Percentiles rank a stretch among this genome's conserved stretches.
Conservation (phyloP, 2,797 vertebrate species). For the Enteromius viviparus region DNA sequence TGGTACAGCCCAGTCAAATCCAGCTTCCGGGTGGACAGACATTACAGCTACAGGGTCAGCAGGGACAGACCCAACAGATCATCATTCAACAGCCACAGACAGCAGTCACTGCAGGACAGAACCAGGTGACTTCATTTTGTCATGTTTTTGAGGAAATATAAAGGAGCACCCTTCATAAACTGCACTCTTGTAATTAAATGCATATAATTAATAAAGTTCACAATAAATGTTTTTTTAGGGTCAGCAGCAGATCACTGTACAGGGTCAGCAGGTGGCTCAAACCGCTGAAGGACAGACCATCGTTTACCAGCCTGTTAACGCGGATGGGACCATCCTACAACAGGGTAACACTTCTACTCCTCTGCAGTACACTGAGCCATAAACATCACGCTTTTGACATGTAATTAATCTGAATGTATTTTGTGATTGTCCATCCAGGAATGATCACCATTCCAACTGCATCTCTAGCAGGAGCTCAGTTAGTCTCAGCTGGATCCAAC, state of each 20-base stretch:
- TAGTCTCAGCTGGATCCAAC: constrained; percentile 91
- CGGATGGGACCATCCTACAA: constrained; percentile 94
- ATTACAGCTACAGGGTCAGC: constrained; percentile 94
- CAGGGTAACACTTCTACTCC: constrained; percentile 81
- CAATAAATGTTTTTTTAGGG: constrained; percentile 3
- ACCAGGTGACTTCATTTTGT: constrained; percentile 81
- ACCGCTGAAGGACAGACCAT: constrained; percentile 98
- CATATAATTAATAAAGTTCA: background rate
- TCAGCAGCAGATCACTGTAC: constrained; percentile 90
- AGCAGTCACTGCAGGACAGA: constrained; percentile 95
- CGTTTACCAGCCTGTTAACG: constrained; percentile 97
- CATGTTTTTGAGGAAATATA: background rate
- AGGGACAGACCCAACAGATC: constrained; percentile 97
- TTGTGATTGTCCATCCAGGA: constrained; percentile 79
- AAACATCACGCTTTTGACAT: background rate
- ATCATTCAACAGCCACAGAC: constrained; percentile 99
- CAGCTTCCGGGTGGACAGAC: constrained; percentile 96
- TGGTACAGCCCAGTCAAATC: constrained; percentile 96
- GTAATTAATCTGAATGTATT: background rate
- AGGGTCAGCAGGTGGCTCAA: constrained; percentile 97
- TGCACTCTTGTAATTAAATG: background rate
- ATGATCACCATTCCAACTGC: constrained; percentile 99
- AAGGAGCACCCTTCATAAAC: background rate
- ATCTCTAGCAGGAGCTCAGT: constrained; percentile 96
- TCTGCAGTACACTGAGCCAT: background rate